phyloP scores from a whole-genome alignment of 1,140 invertebrate species.

The Caenorhabditis elegans region WBcel235 BX284605.5:7065501-7066000 shows the following conservation, averaged over 20 bases:
- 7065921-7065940: no score
- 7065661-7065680: constrained; percentile 31
- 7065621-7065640: background rate
- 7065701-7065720: constrained; percentile 2
- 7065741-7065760: background rate
- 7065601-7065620: background rate
- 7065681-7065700: constrained; percentile 21
- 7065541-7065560: background rate
- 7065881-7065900: no score
- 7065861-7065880: no score
- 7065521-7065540: background rate
- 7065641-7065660: background rate
- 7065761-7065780: no score
- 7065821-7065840: no score
- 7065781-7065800: no score
- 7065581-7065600: background rate
- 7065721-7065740: background rate
- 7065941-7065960: no score
- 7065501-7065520: background rate
- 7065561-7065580: background rate
- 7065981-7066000: no score
- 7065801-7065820: no score
- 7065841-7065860: no score
- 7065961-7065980: no score
- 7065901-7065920: no score